phyloP scores from a whole-genome alignment of 2,888 invertebrate species.

The Eumerus sabulonum region DNA sequence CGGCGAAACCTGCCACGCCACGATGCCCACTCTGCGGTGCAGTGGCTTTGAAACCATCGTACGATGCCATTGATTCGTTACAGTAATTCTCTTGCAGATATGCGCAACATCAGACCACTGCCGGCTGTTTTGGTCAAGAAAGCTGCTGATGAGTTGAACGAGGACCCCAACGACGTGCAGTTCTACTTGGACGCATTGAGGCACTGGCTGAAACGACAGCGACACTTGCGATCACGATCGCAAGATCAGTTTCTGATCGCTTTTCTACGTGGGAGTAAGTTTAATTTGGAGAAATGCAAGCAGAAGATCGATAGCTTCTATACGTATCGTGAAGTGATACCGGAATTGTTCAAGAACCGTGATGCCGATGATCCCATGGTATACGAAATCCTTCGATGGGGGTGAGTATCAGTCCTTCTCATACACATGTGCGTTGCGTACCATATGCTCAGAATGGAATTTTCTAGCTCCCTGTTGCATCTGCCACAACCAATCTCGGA shows the following conservation, averaged over 20 bases:
- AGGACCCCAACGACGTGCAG: constrained; percentile 77
- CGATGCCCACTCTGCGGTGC: not conserved
- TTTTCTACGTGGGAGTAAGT: constrained; percentile 81
- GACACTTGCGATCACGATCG: constrained; percentile 78
- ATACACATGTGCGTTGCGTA: too few species aligned
- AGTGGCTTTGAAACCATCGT: constrained; percentile 40
- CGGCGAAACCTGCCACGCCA: too few species aligned
- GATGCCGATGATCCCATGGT: constrained; percentile 73
- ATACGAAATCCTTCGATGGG: constrained; percentile 72
- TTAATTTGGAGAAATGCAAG: constrained; percentile 80
- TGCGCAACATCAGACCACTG: constrained; percentile 75
- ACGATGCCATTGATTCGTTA: constrained; percentile 37
- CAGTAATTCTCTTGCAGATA: constrained; percentile 70
- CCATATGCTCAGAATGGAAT: too few species aligned
- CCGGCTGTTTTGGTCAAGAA: constrained; percentile 74
- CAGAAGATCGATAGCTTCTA: constrained; percentile 82
- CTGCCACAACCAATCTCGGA: constrained; percentile 73
- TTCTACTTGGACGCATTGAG: constrained; percentile 78
- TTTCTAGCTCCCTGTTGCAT: constrained; percentile 46
- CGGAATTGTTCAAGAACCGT: constrained; percentile 80
- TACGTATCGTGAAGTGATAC: constrained; percentile 79
- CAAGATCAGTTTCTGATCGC: constrained; percentile 80
- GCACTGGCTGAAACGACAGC: constrained; percentile 80
- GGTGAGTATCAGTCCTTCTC: constrained; percentile 68
- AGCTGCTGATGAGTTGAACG: constrained; percentile 79